Conservation (phyloP, 2,888 invertebrate genomes). For the Tipula vernalis region DNA sequence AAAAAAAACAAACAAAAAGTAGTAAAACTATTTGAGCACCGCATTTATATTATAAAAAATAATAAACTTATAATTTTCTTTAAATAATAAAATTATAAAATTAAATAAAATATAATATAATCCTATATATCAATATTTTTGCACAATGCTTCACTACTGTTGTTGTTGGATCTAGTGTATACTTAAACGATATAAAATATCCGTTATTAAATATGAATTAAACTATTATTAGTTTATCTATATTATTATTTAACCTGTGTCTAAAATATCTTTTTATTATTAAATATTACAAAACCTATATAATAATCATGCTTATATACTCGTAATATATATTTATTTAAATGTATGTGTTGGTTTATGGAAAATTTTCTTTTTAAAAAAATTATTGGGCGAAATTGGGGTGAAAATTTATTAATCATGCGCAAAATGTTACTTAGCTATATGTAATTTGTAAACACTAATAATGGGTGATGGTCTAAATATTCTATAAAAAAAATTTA, state of each 20-base stretch:
- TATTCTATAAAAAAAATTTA: too few relatives aligned
- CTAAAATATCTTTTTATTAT: not conserved
- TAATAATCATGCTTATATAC: not conserved
- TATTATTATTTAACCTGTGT: not conserved
- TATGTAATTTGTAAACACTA: too few relatives aligned
- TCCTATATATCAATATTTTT: not conserved
- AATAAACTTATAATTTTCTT: not conserved
- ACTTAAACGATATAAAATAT: not conserved
- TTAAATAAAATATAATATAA: not conserved
- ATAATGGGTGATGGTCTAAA: not conserved
- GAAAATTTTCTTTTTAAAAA: not conserved
- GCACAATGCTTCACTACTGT: not conserved
- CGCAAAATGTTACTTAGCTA: not conserved
- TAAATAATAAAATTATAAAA: not conserved
- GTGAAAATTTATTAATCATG: not conserved
- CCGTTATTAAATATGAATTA: not conserved
- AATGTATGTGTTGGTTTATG: not conserved
- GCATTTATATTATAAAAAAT: not conserved
- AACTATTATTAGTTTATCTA: not conserved
- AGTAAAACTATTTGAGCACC: constrained; percentile 4
- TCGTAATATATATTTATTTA: not conserved
- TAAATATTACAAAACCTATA: not conserved
- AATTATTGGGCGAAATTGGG: not conserved
- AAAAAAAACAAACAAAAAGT: not conserved
- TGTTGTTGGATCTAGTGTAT: not conserved